A percentile compares a stretch with the other conserved stretches of the same genome.
Evolutionary conservation across 2,113 vertebrate genomes (phyloP).

Genomic region (Nanger granti): DNA sequence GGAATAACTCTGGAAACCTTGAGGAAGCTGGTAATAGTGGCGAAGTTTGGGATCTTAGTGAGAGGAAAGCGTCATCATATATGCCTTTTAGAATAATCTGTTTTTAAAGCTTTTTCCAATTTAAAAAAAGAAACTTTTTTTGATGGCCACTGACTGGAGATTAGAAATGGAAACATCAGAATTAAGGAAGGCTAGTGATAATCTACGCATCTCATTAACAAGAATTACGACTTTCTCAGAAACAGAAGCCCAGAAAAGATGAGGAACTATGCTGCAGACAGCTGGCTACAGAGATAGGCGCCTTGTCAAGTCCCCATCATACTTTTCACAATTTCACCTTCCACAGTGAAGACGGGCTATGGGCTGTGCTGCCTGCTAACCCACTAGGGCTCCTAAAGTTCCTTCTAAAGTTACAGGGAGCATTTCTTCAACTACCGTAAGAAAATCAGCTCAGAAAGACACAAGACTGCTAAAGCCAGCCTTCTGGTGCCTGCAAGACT

Average conservation of each 20-base stretch:
- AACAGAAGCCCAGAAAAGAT: neutral
- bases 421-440: neutral
- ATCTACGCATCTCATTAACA: neutral
- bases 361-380: neutral
- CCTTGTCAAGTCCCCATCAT: neutral
- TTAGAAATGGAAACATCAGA: neutral
- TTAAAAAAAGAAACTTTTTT: neutral
- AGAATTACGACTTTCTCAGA: neutral
- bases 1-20: neutral
- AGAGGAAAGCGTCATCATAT: neutral
- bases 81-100: neutral
- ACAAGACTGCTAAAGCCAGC: neutral
- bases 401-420: neutral
- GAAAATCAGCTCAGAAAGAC: neutral
- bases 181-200: neutral
- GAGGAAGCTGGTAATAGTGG: neutral
- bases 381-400: neutral
- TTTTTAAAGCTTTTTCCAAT: neutral
- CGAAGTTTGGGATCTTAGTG: neutral
- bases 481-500: neutral
- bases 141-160: neutral
- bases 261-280: neutral
- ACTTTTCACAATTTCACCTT: neutral
- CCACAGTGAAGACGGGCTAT: neutral
- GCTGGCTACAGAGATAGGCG: rapidly evolving